Evolutionary conservation across 2,888 invertebrate genomes (phyloP), one percentile per base, ranked within the genome.

Genomic region (Dione vanillae): DNA sequence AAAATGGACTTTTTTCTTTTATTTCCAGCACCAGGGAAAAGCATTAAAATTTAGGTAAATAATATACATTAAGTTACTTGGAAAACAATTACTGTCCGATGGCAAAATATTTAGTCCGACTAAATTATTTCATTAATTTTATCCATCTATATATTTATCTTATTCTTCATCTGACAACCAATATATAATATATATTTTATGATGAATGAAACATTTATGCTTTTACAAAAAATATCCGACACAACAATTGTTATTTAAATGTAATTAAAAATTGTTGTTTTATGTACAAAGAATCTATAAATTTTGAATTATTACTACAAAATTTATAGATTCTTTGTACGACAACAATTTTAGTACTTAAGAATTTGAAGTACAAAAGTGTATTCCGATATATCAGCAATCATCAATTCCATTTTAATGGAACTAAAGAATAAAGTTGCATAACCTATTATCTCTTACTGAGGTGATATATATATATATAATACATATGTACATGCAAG

Each of bases 371-470:
- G 49, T 49, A 49, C 49, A 49, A 20, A 19, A 11, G 19, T 49
- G 19, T 49, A 12, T 11, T 20, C 19, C 19, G 49, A 11, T 19
- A 6, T 12, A 6, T 19, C 19, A 11, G 49, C 49, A 11, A 49
- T 49, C 11, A 49, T 9, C 11, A 6, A 19, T 20, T 49, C 49
- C 19, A 49, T 20, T n/a, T 11, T 19, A 20, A 49, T 19, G 19
- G 6, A 54, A 37, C 54, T 7, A 43, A 43, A 41, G 20, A 58
- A 43, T 14, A 20, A 58, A 43, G 43, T 41, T n/a, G 10, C 27
- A 20, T 27, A 43, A 61, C n/a, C 10, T 27, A 61, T 27, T 61
- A 27, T n/a, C n/a, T n/a, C n/a, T n/a, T n/a, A n/a, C n/a, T n/a
- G n/a, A n/a, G n/a, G n/a, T n/a, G n/a, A n/a, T n/a, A n/a, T n/a